phyloP scores from a whole-genome alignment of 2,113 vertebrate genomes.

The Benitochromis conjunctus region DNA sequence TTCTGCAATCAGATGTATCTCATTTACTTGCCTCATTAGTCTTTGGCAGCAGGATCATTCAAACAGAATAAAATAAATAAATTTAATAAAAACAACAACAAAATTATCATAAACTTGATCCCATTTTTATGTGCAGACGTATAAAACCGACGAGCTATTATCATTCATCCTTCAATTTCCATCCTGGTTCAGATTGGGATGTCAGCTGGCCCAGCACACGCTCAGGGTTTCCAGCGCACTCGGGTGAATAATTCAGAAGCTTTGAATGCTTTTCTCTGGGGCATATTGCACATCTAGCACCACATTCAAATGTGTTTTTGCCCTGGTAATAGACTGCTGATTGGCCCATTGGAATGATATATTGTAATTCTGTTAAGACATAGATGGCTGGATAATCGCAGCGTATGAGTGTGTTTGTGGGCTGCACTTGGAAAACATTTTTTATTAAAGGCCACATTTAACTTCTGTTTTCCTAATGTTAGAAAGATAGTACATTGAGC shows the following conservation, averaged over 20 bases:
- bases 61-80: neutral
- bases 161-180: constrained; percentile 2
- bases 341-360: constrained; percentile 45
- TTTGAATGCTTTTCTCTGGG: constrained; percentile 24
- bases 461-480: neutral
- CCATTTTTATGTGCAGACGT: neutral
- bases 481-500: neutral
- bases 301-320: constrained; percentile 37
- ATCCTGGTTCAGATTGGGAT: constrained; percentile 1
- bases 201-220: neutral
- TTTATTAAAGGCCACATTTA: neutral
- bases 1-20: neutral
- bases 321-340: constrained; percentile 49
- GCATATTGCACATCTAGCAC: constrained; percentile 36
- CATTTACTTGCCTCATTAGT: constrained; percentile 6
- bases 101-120: constrained; percentile 4
- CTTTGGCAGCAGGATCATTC: neutral
- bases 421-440: neutral
- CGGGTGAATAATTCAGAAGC: constrained; percentile 48
- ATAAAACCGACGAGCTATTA: constrained; percentile 1
- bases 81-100: neutral
- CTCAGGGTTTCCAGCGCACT: neutral
- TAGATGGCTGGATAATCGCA: constrained; percentile 20
- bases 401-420: neutral
- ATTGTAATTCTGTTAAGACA: constrained; percentile 41